Base-by-base conservation (phyloP, 2,888 invertebrate genomes). In the Escarpia spicata region DNA sequence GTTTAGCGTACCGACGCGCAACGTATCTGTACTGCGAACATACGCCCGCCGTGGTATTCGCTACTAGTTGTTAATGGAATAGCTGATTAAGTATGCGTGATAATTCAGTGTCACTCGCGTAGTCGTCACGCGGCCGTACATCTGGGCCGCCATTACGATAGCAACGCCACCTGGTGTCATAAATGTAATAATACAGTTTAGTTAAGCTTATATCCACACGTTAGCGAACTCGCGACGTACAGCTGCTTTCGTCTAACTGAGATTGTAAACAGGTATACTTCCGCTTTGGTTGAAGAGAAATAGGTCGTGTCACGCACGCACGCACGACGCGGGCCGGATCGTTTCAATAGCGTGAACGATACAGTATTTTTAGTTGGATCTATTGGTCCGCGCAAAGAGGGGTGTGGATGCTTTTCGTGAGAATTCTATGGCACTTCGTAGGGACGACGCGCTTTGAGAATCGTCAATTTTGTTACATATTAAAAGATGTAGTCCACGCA, bases 231-330 rank as follows among this genome's bases (percentile, higher is more conserved):
- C n/a, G 75, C 26, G 19, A 26, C 75, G n/a, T 75, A 75, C 75
- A 26, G 75, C 75, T 75, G 75, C 75, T 75, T 75, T 75, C 75
- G 75, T 75, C 75, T 52, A 52, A 52, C 52, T 75, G 75, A 75
- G 75, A 75, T 75, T 26, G 75, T 75, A 75, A 2, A 19, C 75
- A 75, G 75, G 9, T 52, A 75, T 26, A 75, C 19, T 75, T 75
- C 75, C 75, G 75, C 75, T 75, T 75, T 75, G 75, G 75, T 75
- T 75, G 75, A 75, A 75, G 75, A 75, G 75, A 75, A 75, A 75
- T 75, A 75, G 75, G 26, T 26, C 75, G 60, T 60, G 60, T 19
- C 60, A 26, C 26, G 26, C 75, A 26, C 52, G 52, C 52, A 12
- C n/a, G 9, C 52, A 52, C 52, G 52, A 52, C 52, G 75, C n/a